Percentiles rank a stretch among this genome's conserved stretches.
Evolutionary conservation across 2,888 invertebrate species (phyloP).

Genomic region (Thera obeliscata): DNA sequence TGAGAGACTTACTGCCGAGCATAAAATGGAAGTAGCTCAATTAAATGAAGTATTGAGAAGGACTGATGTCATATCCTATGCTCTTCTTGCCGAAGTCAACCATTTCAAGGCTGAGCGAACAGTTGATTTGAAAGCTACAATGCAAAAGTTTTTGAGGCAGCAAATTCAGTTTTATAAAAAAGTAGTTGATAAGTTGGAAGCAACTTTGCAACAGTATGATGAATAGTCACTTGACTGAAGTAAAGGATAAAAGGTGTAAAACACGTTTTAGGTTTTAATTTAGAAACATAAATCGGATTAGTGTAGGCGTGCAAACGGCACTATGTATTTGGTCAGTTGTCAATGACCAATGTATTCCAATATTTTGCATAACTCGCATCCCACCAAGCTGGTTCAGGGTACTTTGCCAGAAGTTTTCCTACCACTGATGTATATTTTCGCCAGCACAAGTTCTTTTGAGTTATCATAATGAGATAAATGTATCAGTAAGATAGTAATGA

Average conservation of each 20-base stretch:
- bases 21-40: conserved; percentile 92
- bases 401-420: conserved; percentile 13
- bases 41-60: conserved; percentile 91
- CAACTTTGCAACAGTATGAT: conserved; percentile 79
- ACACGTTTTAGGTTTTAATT: conserved; percentile 20
- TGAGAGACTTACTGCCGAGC: conserved; percentile 90
- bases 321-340: conserved; percentile 30
- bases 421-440: conserved; percentile 9
- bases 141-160: conserved; percentile 93
- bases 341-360: conserved; percentile 32
- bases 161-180: conserved; percentile 97
- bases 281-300: conserved; percentile 22
- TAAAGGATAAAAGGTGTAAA: conserved; percentile 40
- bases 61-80: conserved; percentile 96
- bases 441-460: conserved; percentile 27
- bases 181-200: conserved; percentile 89
- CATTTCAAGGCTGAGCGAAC: conserved; percentile 96
- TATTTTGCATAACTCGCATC: conserved; percentile 29
- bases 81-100: conserved; percentile 96
- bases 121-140: conserved; percentile 92
- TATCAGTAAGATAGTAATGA: conserved; percentile 7
- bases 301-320: conserved; percentile 23
- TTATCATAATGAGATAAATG: not conserved
- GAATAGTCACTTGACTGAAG: conserved; percentile 56
- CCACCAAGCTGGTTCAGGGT: conserved; percentile 33